Conservation (phyloP, 2,113 vertebrate species). For the Pao palembangensis region DNA sequence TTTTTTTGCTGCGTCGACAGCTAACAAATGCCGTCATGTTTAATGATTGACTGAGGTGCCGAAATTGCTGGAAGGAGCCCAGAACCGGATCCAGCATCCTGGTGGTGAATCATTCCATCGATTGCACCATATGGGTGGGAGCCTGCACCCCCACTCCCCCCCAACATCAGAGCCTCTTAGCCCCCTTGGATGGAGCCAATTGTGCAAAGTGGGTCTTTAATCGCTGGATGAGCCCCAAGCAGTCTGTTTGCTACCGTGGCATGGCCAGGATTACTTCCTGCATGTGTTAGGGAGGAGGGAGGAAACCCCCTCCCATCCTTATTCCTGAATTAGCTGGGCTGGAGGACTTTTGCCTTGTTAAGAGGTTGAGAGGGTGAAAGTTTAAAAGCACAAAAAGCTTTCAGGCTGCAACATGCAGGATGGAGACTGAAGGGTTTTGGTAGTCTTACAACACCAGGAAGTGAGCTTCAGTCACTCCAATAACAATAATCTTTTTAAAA, state of each 20-base stretch:
- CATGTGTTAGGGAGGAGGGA: constrained; percentile 22
- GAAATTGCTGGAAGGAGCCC: constrained; percentile 6
- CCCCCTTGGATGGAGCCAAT: constrained; percentile 48
- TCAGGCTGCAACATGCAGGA: not conserved
- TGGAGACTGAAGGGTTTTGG: too few species aligned
- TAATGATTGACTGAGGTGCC: constrained; percentile 12
- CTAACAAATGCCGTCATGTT: constrained; percentile 15
- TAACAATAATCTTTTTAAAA: too few species aligned
- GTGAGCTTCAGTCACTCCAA: too few species aligned
- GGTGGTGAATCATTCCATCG: constrained; percentile 36
- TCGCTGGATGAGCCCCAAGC: constrained; percentile 51
- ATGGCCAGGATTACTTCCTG: constrained; percentile 48
- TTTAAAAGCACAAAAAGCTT: not conserved
- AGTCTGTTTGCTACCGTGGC: constrained; percentile 52
- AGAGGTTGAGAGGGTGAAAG: constrained; percentile 9
- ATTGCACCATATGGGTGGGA: constrained; percentile 51
- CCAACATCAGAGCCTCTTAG: constrained; percentile 54
- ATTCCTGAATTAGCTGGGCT: constrained; percentile 21
- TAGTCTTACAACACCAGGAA: too few species aligned
- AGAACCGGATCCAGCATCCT: constrained; percentile 20
- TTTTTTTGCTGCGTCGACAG: constrained; percentile 27
- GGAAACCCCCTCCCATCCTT: not conserved
- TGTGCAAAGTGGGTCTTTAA: constrained; percentile 61
- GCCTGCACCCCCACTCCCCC: constrained; percentile 21
- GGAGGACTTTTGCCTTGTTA: not conserved